These are phyloP conservation scores for Thaumetopoea pityocampa DNA, from an alignment of 1,140 invertebrate genomes.

Conservation along the genomic window DNA sequence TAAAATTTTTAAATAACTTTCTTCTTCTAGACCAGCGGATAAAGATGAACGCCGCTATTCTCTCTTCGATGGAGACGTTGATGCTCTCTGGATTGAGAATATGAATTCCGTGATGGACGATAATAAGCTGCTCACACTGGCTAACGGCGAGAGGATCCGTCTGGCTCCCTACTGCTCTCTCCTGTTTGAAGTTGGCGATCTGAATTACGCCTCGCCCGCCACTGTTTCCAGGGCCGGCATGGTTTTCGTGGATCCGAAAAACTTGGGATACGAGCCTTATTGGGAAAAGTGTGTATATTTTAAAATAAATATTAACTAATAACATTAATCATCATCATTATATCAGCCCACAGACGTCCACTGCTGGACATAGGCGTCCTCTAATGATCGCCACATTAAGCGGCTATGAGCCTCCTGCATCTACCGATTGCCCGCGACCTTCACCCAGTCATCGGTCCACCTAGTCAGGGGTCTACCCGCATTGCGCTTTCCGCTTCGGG, in stretches of 20 bases:
- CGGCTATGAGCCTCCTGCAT: too few relatives aligned
- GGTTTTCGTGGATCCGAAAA: conserved; percentile 95
- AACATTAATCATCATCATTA: not conserved
- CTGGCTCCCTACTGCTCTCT: conserved; percentile 88
- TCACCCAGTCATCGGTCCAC: too few relatives aligned
- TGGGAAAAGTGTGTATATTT: conserved; percentile 82
- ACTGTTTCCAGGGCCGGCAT: conserved; percentile 94
- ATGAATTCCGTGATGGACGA: conserved; percentile 98
- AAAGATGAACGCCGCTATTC: conserved; percentile 87
- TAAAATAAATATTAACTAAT: not conserved
- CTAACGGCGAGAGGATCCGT: conserved; percentile 92
- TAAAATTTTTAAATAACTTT: not conserved
- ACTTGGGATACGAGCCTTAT: conserved; percentile 89
- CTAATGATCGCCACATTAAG: too few relatives aligned
- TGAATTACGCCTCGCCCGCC: conserved; percentile 93
- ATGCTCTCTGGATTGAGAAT: conserved; percentile 95
- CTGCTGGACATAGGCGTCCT: too few relatives aligned
- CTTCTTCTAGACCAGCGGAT: conserved; percentile 56
- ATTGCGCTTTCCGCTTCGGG: too few relatives aligned
- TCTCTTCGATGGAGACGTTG: conserved; percentile 94
- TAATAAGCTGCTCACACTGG: conserved; percentile 91
- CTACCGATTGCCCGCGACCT: too few relatives aligned
- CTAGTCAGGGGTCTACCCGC: too few relatives aligned
- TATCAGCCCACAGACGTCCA: too few relatives aligned
- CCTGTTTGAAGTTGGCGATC: conserved; percentile 92